Evolutionary conservation across 64 coral and sea anemone species (phyloP), one percentile per base, ranked within the genome.

Genomic region (Montipora sp.): DNA sequence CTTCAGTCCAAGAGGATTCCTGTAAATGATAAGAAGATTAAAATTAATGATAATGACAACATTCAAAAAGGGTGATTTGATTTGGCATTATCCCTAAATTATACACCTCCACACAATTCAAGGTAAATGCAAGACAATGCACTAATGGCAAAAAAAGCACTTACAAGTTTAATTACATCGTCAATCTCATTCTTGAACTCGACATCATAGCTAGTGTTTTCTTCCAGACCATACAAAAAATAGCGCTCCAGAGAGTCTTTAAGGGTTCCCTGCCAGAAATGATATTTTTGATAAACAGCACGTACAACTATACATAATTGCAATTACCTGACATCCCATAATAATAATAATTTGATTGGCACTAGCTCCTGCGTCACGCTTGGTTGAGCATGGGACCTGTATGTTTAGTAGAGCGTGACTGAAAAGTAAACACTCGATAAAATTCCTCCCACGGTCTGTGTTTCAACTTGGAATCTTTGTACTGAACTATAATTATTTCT

Each of bases 1-100:
- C 89, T 79, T 87, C 89, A 43, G 92, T 97, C 95, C 95, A 97
- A 11, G 92, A 94, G 19, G 90, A 59, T 75, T 97, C 95, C 95
- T 96, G 83, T n/a, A 69, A 24, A 63, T 63, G 13, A 63, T 3
- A 63, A 12, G 4, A 63, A 63, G 3, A 63, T 12, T 1, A 11
- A 63, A 63, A 63, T 14, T 3, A 11, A 63, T 14, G 11, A 57
- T 11, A 57, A 11, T 65, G n/a, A 83, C 9, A 18, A 5, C 72
- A 13, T 16, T 88, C 65, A 67, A 84, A 15, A 48, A 58, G 67
- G 18, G 24, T 8, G 11, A 57, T 57, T 57, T 11, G 11, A 1
- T 6, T 8, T 8, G 53, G 11, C 11, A 8, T 57, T 57, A 11
- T 11, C 6, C 53, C 6, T 57, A 1, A 57, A 57, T 8, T 8